Percentiles rank a stretch among this genome's conserved stretches.
These are phyloP conservation scores for Distichodus sexfasciatus DNA, from an alignment of 2,797 vertebrate genomes.

Conservation along the genomic window DNA sequence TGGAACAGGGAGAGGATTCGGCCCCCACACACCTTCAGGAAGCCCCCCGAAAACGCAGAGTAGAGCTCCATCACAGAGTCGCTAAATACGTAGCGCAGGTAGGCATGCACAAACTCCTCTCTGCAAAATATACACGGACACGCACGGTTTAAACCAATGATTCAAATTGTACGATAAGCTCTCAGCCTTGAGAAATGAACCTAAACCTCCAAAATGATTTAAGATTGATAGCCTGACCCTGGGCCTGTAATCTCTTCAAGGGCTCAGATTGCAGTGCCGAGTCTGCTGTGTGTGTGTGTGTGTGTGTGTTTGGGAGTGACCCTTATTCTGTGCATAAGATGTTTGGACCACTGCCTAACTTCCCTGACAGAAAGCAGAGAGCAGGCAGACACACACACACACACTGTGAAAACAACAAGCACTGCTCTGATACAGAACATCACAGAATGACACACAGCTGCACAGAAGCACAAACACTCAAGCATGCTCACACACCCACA, in stretches of 20 bases:
- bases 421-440: too few relatives aligned
- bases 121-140: conserved; percentile 62
- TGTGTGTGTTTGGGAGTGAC: neutral
- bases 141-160: neutral
- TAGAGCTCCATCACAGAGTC: conserved; percentile 87
- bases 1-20: conserved; percentile 94
- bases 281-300: neutral
- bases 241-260: conserved; percentile 35
- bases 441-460: neutral
- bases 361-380: conserved; percentile 22
- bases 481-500: too few relatives aligned
- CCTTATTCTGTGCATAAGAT: neutral
- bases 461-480: neutral
- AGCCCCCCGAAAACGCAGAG: conserved; percentile 89
- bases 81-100: conserved; percentile 88
- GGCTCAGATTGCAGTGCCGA: conserved; percentile 22
- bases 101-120: conserved; percentile 93
- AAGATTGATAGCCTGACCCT: conserved; percentile 24
- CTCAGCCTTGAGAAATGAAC: too few relatives aligned
- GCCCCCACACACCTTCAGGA: conserved; percentile 95
- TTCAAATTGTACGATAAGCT: neutral
- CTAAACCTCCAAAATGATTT: conserved; percentile 26
- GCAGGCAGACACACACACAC: neutral
- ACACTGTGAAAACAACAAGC: too few relatives aligned
- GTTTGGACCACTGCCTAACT: conserved; percentile 17